phyloP scores from a whole-genome alignment of 2,888 invertebrate species.

The Sinopyrophorus schimmeli region DNA sequence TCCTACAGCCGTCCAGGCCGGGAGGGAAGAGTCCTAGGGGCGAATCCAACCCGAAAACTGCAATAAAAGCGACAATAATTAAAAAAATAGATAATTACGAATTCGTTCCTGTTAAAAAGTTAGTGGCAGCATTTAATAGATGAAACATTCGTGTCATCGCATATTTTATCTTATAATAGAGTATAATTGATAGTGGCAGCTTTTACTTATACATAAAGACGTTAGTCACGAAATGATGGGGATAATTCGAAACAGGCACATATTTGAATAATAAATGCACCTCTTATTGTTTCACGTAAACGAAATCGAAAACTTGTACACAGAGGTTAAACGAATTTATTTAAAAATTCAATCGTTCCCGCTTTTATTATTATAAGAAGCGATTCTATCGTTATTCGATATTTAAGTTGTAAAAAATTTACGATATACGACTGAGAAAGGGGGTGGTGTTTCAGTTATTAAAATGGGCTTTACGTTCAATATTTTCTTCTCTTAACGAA shows the following conservation, averaged over 20 bases:
- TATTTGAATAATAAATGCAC: conserved; percentile 22
- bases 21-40: conserved; percentile 75
- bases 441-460: too few species aligned
- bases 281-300: conserved; percentile 22
- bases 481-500: too few species aligned
- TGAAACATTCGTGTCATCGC: conserved; percentile 32
- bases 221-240: conserved; percentile 34
- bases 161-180: conserved; percentile 34
- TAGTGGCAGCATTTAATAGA: conserved; percentile 14
- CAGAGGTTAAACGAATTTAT: conserved; percentile 20
- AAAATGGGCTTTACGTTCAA: too few species aligned
- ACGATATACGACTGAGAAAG: too few species aligned
- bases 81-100: conserved; percentile 14
- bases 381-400: too few species aligned
- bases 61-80: conserved; percentile 35
- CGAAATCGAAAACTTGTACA: conserved; percentile 22
- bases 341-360: conserved; percentile 11
- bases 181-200: conserved; percentile 37
- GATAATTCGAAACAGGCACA: conserved; percentile 24
- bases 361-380: too few species aligned
- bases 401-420: too few species aligned
- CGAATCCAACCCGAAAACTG: conserved; percentile 77
- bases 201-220: conserved; percentile 33
- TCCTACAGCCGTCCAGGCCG: conserved; percentile 74
- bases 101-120: conserved; percentile 13